Evolutionary conservation across 2,888 invertebrate species (phyloP), one percentile per base, ranked within the genome.

Genomic region (Geotrupes spiniger): DNA sequence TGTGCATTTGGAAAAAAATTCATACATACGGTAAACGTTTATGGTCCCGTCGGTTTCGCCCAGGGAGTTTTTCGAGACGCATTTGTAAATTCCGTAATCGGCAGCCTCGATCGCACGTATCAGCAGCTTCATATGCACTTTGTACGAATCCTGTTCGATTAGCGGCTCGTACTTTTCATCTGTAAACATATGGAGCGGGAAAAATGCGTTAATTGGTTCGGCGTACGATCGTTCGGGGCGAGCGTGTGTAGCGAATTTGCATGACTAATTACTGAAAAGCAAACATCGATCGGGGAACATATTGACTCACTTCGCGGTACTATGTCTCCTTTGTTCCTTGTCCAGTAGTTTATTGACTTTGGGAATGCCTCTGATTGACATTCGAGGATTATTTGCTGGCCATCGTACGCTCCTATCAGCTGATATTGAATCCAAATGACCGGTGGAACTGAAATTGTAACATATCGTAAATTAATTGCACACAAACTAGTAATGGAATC

Each of bases 31-130:
- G 68, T 85, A 84, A 58, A 87, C 74, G 72, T 83, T 84, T 62
- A 86, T 85, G 60, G 80, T 82, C 53, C 85, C 85, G 64, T 85
- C 85, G 16, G 85, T 85, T 65, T 84, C 84, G 37, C 86, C 86
- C 11, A 86, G 75, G 17, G 84, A 82, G 70, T 86, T 87, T 70
- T 85, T 85, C 52, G 85, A 83, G 70, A 85, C 80, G 74, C 86
- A 87, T 69, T 82, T 81, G 71, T 85, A 85, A 44, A 81, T 79
- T 50, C 84, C 84, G 63, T 81, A 85, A 65, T 84, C 85, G 49
- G 73, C 70, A 52, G 76, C 73, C 42, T 77, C 76, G 50, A 85
- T 78, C 16, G 58, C 58, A 63, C 78, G 78, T 59, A 85, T 82
- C 62, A 80, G 82, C 60, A 86, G 73, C 66, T 79, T 81, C 85